phyloP scores from a whole-genome alignment of 1,140 invertebrate species.

The Temnothorax curvispinosus region DNA sequence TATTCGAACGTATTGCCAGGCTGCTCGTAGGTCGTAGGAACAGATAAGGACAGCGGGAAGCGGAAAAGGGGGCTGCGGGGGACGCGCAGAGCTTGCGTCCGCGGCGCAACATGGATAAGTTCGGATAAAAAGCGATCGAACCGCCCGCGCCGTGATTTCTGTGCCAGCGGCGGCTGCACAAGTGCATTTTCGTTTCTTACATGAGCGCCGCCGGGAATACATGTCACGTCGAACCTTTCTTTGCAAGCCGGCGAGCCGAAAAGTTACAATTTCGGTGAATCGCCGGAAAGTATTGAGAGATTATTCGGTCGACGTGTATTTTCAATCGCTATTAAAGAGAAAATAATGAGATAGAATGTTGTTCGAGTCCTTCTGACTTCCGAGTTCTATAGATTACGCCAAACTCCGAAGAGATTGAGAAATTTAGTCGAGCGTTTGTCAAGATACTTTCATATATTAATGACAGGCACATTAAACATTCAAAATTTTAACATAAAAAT shows the following conservation, averaged over 20 bases:
- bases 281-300: not conserved
- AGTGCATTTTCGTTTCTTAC: slow-evolving; percentile 31
- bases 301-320: not conserved
- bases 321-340: not conserved
- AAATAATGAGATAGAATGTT: not conserved
- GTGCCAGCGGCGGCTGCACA: not conserved
- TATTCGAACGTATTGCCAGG: slow-evolving; percentile 44
- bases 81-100: not conserved
- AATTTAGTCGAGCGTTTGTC: not conserved
- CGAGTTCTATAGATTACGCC: not conserved
- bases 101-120: slow-evolving; percentile 37
- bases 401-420: not conserved
- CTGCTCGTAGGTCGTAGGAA: not conserved
- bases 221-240: not conserved
- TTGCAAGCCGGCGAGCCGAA: not conserved
- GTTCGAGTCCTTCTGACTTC: not conserved
- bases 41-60: slow-evolving; percentile 28
- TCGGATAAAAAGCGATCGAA: slow-evolving; percentile 43
- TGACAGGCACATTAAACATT: not conserved
- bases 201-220: not conserved
- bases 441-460: not conserved
- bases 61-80: not conserved
- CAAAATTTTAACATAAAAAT: not conserved
- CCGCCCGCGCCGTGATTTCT: not conserved
- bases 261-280: slow-evolving; percentile 6